A percentile compares a stretch with the other conserved stretches of the same genome.
Conservation (phyloP, 2,113 vertebrate species). For the Trogon melanurus region DNA sequence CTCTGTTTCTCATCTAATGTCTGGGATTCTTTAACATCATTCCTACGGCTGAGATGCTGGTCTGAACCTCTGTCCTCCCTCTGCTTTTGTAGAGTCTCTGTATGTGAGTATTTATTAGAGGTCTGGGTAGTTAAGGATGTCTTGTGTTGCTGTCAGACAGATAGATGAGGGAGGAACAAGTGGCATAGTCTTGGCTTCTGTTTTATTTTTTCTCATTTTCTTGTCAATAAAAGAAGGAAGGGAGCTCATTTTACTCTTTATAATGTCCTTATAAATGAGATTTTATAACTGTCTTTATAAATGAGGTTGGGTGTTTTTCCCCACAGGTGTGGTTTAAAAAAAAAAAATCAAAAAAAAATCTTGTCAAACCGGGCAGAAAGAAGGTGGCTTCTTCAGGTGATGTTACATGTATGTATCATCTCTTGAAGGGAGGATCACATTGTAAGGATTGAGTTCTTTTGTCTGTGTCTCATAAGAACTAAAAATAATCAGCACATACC, state of each 20-base stretch:
- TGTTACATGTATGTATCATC: background rate
- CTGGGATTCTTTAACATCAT: background rate
- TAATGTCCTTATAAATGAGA: background rate
- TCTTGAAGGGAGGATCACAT: background rate
- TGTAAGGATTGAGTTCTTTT: background rate
- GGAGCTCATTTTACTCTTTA: background rate
- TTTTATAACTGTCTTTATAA: too few species aligned
- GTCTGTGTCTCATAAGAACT: background rate
- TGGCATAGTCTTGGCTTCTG: background rate
- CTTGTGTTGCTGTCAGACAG: background rate
- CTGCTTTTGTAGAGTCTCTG: background rate
- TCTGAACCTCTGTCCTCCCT: background rate
- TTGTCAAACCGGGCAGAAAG: background rate
- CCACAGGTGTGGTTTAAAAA: background rate
- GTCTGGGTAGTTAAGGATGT: background rate
- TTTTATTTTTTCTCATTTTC: background rate
- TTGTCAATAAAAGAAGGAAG: background rate
- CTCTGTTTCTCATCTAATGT: fast-evolving
- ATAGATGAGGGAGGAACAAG: background rate
- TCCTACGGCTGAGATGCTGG: background rate
- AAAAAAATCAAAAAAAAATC: background rate
- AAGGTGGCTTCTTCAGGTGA: background rate
- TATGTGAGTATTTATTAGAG: background rate
- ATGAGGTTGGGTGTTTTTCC: background rate
- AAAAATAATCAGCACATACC: background rate